Conservation (phyloP, 1,140 invertebrate species). For the Glossosoma conforme region DNA sequence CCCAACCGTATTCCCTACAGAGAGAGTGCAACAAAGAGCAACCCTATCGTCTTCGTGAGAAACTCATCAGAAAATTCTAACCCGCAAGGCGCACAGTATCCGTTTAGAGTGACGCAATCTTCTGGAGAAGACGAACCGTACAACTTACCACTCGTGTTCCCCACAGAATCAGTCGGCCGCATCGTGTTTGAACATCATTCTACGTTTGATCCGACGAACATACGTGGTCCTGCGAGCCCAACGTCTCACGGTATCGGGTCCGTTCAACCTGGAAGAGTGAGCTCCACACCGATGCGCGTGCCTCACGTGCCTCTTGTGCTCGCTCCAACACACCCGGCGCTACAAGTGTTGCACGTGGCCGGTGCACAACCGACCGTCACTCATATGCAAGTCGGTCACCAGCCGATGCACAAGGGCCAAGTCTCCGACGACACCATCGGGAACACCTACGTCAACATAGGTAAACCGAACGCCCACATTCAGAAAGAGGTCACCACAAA, state of each 20-base stretch:
- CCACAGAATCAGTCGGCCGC: conserved; percentile 22
- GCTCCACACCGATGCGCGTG: conserved; percentile 1
- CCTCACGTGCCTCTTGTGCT: conserved; percentile 16
- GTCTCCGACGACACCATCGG: conserved; percentile 40
- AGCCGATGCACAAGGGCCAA: conserved; percentile 38
- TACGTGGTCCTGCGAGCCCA: conserved; percentile 1
- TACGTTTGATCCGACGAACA: conserved; percentile 10
- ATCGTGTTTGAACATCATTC: conserved; percentile 31
- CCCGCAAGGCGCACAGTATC: conserved; percentile 4
- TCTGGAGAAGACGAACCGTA: conserved; percentile 7
- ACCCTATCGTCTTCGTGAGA: conserved; percentile 33
- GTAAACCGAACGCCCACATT: conserved; percentile 42
- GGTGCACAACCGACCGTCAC: conserved; percentile 26
- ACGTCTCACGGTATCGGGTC: neutral
- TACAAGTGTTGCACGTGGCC: conserved; percentile 27
- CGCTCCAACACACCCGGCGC: conserved; percentile 15
- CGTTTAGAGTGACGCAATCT: neutral
- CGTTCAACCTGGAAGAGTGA: too few relatives aligned
- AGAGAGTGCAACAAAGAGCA: conserved; percentile 41
- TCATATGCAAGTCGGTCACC: conserved; percentile 27
- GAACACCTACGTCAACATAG: conserved; percentile 44
- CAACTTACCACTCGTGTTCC: conserved; percentile 23
- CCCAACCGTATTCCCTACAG: conserved; percentile 27
- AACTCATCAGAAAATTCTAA: conserved; percentile 17
- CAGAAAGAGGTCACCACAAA: conserved; percentile 30